Percentiles rank a stretch among this genome's conserved stretches.
Evolutionary conservation across 2,888 invertebrate genomes (phyloP).

Genomic region (Cacoxenus indagator): DNA sequence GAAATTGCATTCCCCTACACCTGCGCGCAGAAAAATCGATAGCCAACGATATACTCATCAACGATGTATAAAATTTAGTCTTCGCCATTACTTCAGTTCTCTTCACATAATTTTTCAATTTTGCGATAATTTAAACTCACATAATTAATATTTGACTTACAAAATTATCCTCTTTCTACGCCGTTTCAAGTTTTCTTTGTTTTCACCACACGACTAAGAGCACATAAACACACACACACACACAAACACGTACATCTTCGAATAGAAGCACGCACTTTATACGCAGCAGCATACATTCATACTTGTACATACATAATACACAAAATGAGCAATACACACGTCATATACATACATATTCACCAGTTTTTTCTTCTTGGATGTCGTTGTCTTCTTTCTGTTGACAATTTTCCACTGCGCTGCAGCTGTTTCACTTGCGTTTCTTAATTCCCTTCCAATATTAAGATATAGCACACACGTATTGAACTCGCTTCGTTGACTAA

Average conservation of each 20-base stretch:
- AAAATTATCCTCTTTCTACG: conserved; percentile 49
- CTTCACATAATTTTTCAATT: conserved; percentile 21
- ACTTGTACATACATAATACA: not conserved
- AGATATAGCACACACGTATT: not conserved
- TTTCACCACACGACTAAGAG: conserved; percentile 50
- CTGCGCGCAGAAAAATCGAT: conserved; percentile 50
- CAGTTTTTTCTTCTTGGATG: not conserved
- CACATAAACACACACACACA: conserved; percentile 39
- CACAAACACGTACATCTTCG: conserved; percentile 30
- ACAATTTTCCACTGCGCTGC: not conserved
- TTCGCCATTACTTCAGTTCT: conserved; percentile 23
- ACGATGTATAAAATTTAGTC: not conserved
- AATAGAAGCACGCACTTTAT: not conserved
- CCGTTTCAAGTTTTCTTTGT: conserved; percentile 63
- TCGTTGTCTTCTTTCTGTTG: not conserved
- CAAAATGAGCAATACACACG: not conserved
- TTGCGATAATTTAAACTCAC: conserved; percentile 40
- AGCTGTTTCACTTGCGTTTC: not conserved
- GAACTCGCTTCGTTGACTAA: not conserved
- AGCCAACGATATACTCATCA: conserved; percentile 34
- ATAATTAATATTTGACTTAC: conserved; percentile 11
- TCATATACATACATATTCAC: conserved; percentile 6
- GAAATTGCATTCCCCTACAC: conserved; percentile 36
- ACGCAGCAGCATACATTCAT: not conserved
- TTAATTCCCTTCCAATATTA: not conserved